A percentile compares a stretch with the other conserved stretches of the same genome.
Evolutionary conservation across 2,888 invertebrate genomes (phyloP).

Genomic region (Ptilodon capucinus): DNA sequence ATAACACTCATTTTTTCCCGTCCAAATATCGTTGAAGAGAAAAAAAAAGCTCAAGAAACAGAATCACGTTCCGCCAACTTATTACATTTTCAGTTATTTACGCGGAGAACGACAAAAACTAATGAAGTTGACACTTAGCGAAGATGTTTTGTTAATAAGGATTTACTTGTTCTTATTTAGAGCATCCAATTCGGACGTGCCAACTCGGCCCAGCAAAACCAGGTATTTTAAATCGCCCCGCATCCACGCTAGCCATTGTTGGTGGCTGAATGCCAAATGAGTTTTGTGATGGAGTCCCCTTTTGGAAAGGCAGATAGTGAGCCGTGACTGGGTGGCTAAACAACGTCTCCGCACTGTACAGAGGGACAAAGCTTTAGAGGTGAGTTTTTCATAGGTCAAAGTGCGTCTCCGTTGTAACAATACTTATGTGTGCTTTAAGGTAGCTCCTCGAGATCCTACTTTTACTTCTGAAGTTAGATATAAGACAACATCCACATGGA

Average conservation of each 20-base stretch:
- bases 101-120: slow-evolving; percentile 18
- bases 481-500: no score
- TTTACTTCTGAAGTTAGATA: no score
- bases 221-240: slow-evolving; percentile 73
- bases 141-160: slow-evolving; percentile 12
- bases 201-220: slow-evolving; percentile 59
- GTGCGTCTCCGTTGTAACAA: background rate
- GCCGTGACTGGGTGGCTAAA: slow-evolving; percentile 54
- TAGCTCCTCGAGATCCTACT: no score
- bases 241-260: slow-evolving; percentile 70
- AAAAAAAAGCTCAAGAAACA: slow-evolving; percentile 33
- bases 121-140: slow-evolving; percentile 23
- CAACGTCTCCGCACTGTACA: slow-evolving; percentile 46
- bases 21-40: slow-evolving; percentile 29
- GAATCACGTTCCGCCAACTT: slow-evolving; percentile 37
- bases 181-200: slow-evolving; percentile 54
- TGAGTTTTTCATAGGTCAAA: slow-evolving; percentile 23
- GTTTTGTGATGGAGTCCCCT: slow-evolving; percentile 75
- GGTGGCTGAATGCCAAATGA: slow-evolving; percentile 81
- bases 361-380: slow-evolving; percentile 27
- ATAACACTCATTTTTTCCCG: slow-evolving; percentile 42
- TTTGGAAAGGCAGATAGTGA: slow-evolving; percentile 66
- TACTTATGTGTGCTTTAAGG: background rate
- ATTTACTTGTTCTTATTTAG: slow-evolving; percentile 35
- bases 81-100: slow-evolving; percentile 34